These are phyloP conservation scores for Meteorus sp. DNA, from an alignment of 1,140 invertebrate genomes.

Conservation along the genomic window DNA sequence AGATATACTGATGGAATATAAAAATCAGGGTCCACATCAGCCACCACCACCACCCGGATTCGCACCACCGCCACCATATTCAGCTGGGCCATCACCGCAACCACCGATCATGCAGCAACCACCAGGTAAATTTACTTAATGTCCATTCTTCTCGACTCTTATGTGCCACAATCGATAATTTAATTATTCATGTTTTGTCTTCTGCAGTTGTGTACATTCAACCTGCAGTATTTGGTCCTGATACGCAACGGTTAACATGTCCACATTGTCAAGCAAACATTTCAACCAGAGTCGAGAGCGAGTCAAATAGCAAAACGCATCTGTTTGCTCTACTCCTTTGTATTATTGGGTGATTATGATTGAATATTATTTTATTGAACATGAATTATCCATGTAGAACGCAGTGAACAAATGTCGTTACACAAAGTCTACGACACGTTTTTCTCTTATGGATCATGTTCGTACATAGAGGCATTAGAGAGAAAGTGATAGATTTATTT, in stretches of 20 bases:
- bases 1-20: no score
- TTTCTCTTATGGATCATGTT: no score
- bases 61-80: conserved; percentile 30
- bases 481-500: no score
- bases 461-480: no score
- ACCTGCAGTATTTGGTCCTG: conserved; percentile 47
- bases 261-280: conserved; percentile 61
- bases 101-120: not conserved
- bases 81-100: conserved; percentile 11
- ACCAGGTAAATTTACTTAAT: not conserved
- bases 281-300: conserved; percentile 55
- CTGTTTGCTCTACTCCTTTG: conserved; percentile 64
- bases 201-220: conserved; percentile 33
- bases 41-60: conserved; percentile 31
- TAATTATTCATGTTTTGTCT: conserved; percentile 13
- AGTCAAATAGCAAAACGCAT: conserved; percentile 63
- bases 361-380: no score
- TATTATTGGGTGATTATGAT: conserved; percentile 63
- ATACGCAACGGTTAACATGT: conserved; percentile 55
- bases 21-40: conserved; percentile 14
- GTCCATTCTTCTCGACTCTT: not conserved
- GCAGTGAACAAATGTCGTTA: no score
- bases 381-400: no score
- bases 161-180: conserved; percentile 5
- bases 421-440: no score